These are phyloP conservation scores for Oscheius onirici DNA, from an alignment of 2,888 invertebrate species.

Conservation along the genomic window DNA sequence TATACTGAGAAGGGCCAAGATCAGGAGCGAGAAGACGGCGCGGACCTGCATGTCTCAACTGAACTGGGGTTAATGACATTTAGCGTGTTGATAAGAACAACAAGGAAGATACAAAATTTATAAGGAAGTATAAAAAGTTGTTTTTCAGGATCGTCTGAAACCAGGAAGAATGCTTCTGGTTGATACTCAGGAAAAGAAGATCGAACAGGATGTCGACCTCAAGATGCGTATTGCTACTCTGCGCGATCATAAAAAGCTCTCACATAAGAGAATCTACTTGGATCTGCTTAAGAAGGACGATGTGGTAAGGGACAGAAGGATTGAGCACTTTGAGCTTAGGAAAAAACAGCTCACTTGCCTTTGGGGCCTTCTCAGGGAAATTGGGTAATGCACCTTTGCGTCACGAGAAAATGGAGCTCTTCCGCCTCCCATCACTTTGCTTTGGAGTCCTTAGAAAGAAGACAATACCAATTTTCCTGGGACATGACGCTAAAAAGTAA, in stretches of 20 bases:
- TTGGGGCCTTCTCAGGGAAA: conserved; percentile 9
- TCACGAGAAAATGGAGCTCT: conserved; percentile 12
- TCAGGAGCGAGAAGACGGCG: conserved; percentile 20
- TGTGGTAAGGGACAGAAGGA: conserved; percentile 60
- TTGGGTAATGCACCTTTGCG: conserved; percentile 26
- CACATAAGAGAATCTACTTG: conserved; percentile 67
- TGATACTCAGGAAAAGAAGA: conserved; percentile 86
- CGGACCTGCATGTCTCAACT: conserved; percentile 16
- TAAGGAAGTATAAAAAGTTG: not conserved
- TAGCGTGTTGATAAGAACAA: not conserved
- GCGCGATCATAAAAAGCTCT: conserved; percentile 84
- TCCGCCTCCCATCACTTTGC: not conserved
- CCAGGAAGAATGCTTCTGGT: conserved; percentile 98
- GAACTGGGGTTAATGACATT: not conserved
- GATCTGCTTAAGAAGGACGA: conserved; percentile 70
- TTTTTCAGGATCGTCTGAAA: conserved; percentile 87
- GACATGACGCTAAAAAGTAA: conserved; percentile 2
- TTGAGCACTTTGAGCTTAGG: not conserved
- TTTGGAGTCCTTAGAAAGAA: conserved; percentile 9
- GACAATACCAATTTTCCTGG: not conserved
- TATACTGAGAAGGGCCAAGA: conserved; percentile 24
- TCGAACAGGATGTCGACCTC: conserved; percentile 92
- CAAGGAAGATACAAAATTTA: not conserved
- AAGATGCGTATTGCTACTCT: conserved; percentile 87
- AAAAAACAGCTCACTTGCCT: not conserved